A percentile compares a stretch with the other conserved stretches of the same genome.
These are phyloP conservation scores for Junco hyemalis DNA, from an alignment of 2,113 vertebrate species.

Conservation along the genomic window DNA sequence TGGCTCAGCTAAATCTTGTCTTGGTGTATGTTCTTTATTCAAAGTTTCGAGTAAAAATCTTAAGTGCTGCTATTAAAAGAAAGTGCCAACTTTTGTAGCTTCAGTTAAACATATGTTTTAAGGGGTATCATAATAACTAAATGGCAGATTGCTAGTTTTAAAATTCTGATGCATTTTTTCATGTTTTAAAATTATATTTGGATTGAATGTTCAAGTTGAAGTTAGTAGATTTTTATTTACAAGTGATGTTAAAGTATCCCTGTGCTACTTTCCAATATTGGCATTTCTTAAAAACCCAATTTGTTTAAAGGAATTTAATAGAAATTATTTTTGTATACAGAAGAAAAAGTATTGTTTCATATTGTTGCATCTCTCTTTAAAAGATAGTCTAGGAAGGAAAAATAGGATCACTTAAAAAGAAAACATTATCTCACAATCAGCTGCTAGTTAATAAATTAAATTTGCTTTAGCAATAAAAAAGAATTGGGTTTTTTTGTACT, in stretches of 20 bases:
- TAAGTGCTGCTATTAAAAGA: constrained; percentile 16
- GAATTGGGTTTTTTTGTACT: too few species aligned
- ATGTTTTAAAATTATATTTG: not conserved
- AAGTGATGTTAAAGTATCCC: not conserved
- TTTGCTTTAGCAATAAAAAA: not conserved
- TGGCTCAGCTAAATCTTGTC: constrained; percentile 7
- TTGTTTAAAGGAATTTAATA: not conserved
- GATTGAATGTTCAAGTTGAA: not conserved
- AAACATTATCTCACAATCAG: not conserved
- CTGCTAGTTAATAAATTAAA: not conserved
- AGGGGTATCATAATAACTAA: not conserved
- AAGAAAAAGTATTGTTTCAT: not conserved
- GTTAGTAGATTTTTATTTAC: not conserved
- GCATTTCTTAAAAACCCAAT: rapidly evolving
- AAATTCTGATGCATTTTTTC: not conserved
- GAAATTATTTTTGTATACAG: not conserved
- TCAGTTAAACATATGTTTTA: not conserved
- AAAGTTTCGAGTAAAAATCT: constrained; percentile 17
- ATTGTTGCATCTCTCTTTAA: not conserved
- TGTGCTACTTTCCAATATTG: not conserved
- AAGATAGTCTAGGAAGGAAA: not conserved
- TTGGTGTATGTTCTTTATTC: not conserved
- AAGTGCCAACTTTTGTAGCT: not conserved
- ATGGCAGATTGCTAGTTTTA: not conserved
- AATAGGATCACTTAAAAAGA: not conserved